Base-by-base conservation (phyloP, 35 echinoderm and acorn worm genomes). In the Heliocidaris tuberculata region DNA sequence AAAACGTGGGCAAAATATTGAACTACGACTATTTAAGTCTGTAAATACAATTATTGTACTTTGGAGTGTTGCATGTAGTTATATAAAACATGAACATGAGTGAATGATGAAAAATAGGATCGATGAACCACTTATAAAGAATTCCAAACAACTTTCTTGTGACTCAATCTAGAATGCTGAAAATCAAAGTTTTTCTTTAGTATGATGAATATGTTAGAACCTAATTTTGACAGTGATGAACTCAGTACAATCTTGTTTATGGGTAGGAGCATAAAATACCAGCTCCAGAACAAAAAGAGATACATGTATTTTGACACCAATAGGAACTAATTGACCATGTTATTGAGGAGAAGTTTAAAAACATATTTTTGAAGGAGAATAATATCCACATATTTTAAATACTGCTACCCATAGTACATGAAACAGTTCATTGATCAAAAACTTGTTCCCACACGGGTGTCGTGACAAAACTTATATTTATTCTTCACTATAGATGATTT, bases 331-430 rank as follows among this genome's bases (percentile, higher is more conserved):
- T 78, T 78, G 65, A n/a, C 65, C 65, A 78, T 78, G 65, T 78
- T 78, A 78, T 78, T 78, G 21, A 27, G 65, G 65, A 21, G 7
- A 78, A 78, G 65, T 78, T 78, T 78, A n/a, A 78, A 78, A 78
- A 78, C 65, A 78, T n/a, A 19, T n/a, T 78, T 78, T 78, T 78
- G 21, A 78, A 21, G 65, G 27, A 78, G 65, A 78, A 78, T 5
- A 78, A n/a, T 78, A 78, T 78, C 65, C 21, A 78, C 65, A 78
- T 78, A 78, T 78, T 78, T 78, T n/a, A 78, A 78, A 78, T 78
- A 78, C 19, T 78, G 19, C 15, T 78, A 42, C 35, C 35, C 35
- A 42, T 42, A 42, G 17, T 78, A 78, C 7, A 78, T 78, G 65
- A 78, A 78, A 78, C 4, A n/a, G 65, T 78, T 78, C 65, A 78